A percentile compares a stretch with the other conserved stretches of the same genome.
Evolutionary conservation across 2,797 vertebrate species (phyloP).

Genomic region (Chaetophractus vellerosus): DNA sequence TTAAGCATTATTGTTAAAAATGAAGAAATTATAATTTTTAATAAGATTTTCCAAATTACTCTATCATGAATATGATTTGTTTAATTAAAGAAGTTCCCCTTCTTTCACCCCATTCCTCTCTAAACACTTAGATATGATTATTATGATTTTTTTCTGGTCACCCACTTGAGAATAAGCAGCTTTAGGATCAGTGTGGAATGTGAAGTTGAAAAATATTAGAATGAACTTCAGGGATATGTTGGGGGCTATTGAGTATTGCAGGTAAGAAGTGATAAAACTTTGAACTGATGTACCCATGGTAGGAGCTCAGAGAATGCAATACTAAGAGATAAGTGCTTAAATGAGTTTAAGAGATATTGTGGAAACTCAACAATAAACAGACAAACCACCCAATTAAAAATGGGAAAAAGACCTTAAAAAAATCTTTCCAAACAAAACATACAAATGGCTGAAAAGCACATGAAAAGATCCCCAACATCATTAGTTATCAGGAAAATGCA

Average conservation of each 20-base stretch:
- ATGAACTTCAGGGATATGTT: not conserved
- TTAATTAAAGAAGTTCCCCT: not conserved
- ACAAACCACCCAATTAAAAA: too few relatives aligned
- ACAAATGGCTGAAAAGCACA: too few relatives aligned
- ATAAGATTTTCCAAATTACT: slow-evolving; percentile 18
- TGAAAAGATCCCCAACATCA: too few relatives aligned
- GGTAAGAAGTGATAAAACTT: not conserved
- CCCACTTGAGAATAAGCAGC: not conserved
- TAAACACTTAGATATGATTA: not conserved
- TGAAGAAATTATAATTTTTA: not conserved
- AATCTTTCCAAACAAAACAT: too few relatives aligned
- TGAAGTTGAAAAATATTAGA: not conserved
- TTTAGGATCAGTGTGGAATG: not conserved
- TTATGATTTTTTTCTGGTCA: not conserved
- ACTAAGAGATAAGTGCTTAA: too few relatives aligned
- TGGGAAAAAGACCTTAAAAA: too few relatives aligned
- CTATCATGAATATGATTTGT: not conserved
- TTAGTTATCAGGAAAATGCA: too few relatives aligned
- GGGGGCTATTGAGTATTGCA: not conserved
- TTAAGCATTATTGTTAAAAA: not conserved
- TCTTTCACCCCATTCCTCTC: not conserved
- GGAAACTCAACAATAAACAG: too few relatives aligned
- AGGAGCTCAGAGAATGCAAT: not conserved
- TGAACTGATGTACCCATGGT: not conserved
- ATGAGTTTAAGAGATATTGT: not conserved